Evolutionary conservation across 1,140 invertebrate genomes (phyloP).

Genomic region (Drosophila mauritiana): DNA sequence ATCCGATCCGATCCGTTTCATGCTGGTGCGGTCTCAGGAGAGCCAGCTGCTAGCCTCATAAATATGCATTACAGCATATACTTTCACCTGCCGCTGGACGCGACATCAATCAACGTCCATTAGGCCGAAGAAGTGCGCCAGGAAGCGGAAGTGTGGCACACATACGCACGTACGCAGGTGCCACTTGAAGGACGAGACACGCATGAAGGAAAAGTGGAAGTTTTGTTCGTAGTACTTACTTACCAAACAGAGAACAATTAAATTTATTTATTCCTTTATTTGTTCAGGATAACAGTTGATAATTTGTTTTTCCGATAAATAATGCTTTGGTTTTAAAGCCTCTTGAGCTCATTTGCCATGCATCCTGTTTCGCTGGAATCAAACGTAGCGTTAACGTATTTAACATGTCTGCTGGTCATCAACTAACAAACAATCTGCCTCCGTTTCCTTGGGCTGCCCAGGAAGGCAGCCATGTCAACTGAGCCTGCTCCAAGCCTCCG

Average conservation of each 20-base stretch:
- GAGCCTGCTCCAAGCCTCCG: neutral
- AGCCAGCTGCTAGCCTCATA: slow-evolving; percentile 27
- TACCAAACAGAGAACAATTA: too few species aligned
- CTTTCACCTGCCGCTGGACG: slow-evolving; percentile 67
- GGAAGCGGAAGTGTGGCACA: slow-evolving; percentile 72
- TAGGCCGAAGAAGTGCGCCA: slow-evolving; percentile 69
- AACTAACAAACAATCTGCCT: slow-evolving; percentile 50
- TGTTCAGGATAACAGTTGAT: too few species aligned
- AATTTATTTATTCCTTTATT: too few species aligned
- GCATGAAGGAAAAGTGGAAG: neutral
- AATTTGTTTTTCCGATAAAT: too few species aligned
- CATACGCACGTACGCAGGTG: slow-evolving; percentile 25
- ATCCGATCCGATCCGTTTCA: slow-evolving; percentile 2
- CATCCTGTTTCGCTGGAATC: neutral
- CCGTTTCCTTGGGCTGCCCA: slow-evolving; percentile 14
- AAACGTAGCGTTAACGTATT: slow-evolving; percentile 49
- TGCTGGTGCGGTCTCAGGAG: slow-evolving; percentile 6
- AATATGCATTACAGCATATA: slow-evolving; percentile 61
- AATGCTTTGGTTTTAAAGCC: neutral
- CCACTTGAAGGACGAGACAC: slow-evolving; percentile 40
- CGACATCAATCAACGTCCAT: slow-evolving; percentile 74
- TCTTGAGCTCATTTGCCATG: slow-evolving; percentile 1
- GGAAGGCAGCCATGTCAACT: slow-evolving; percentile 57
- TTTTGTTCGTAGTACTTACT: neutral
- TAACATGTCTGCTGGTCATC: slow-evolving; percentile 60